These are phyloP conservation scores for Chydorus sphaericus DNA, from an alignment of 2,888 invertebrate genomes.

Conservation along the genomic window DNA sequence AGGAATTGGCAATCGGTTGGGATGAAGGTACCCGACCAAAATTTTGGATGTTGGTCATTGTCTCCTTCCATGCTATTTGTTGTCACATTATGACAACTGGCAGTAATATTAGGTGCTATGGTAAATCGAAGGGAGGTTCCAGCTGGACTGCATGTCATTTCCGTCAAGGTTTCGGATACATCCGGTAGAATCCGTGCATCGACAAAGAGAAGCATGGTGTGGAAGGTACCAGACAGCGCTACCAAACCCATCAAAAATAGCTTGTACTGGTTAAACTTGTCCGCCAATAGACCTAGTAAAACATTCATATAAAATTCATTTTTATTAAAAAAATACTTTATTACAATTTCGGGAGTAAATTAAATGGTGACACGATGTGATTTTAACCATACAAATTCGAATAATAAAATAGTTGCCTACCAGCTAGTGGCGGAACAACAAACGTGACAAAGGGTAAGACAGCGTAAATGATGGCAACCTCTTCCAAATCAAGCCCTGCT, in stretches of 20 bases:
- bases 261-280: slow-evolving; percentile 36
- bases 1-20: background rate
- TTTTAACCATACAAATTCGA: too few species aligned
- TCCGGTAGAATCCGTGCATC: slow-evolving; percentile 4
- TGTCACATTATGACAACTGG: too few species aligned
- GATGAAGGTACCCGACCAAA: background rate
- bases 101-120: background rate
- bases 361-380: too few species aligned
- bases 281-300: slow-evolving; percentile 16
- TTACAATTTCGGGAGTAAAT: too few species aligned
- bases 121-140: background rate
- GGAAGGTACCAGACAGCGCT: slow-evolving; percentile 58
- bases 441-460: slow-evolving; percentile 74
- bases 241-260: slow-evolving; percentile 63
- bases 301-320: background rate
- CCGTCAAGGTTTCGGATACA: background rate
- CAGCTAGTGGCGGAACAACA: slow-evolving; percentile 66
- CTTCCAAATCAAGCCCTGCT: slow-evolving; percentile 68
- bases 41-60: background rate
- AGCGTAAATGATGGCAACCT: slow-evolving; percentile 73
- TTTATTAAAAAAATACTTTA: too few species aligned
- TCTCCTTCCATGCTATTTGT: too few species aligned
- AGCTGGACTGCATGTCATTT: background rate
- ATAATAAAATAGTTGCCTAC: slow-evolving; percentile 33
- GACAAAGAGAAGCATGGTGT: slow-evolving; percentile 60